Evolutionary conservation across 2,888 invertebrate species (phyloP).

Genomic region (Sphaeridia pumilis): DNA sequence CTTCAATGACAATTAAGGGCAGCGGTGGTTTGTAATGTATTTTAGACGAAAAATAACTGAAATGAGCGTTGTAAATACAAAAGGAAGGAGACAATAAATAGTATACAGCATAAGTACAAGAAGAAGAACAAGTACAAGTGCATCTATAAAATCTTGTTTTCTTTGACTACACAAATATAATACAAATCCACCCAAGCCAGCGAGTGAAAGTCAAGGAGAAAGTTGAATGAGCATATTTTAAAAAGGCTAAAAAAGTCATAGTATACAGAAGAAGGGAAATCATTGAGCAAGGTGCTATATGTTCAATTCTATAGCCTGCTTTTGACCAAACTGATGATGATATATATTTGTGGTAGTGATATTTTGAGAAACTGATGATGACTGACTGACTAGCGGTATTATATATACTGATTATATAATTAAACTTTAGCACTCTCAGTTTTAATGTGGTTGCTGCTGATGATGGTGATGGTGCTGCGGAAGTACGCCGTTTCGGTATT

Average conservation of each 20-base stretch:
- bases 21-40: slow-evolving; percentile 4
- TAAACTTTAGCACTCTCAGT: slow-evolving; percentile 2
- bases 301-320: too few species aligned
- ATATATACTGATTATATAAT: slow-evolving; percentile 1
- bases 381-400: too few species aligned
- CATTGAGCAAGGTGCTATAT: too few species aligned
- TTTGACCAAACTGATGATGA: too few species aligned
- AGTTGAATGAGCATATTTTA: too few species aligned
- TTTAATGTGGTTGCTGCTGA: slow-evolving; percentile 18
- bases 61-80: too few species aligned
- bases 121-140: background rate
- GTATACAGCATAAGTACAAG: background rate
- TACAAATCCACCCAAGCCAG: slow-evolving; percentile 14
- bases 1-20: too few species aligned
- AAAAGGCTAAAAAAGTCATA: background rate
- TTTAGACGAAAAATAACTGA: too few species aligned
- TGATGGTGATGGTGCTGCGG: slow-evolving; percentile 14
- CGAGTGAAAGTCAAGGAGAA: background rate
- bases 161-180: slow-evolving; percentile 6
- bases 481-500: slow-evolving; percentile 16
- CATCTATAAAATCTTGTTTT: background rate
- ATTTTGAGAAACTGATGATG: too few species aligned
- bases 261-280: background rate
- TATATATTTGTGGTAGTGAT: too few species aligned
- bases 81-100: background rate